A percentile compares a stretch with the other conserved stretches of the same genome.
These are phyloP conservation scores for Pocillopora damicornis DNA, from an alignment of 64 coral and sea anemone genomes.

Conservation along the genomic window DNA sequence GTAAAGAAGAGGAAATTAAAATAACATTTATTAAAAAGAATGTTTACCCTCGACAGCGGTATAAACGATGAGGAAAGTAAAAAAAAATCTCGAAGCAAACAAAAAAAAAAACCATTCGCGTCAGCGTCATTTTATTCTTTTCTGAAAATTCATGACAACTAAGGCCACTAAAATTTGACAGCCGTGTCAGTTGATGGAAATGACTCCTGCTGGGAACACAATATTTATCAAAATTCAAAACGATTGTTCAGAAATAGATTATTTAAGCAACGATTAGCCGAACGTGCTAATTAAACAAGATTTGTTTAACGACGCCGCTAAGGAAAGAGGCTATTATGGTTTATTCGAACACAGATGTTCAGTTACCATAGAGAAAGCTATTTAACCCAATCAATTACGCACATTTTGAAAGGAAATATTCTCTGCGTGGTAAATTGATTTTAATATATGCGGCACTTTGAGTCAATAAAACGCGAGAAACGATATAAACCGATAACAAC, in stretches of 20 bases:
- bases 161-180: not conserved
- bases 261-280: not conserved
- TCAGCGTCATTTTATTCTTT: not conserved
- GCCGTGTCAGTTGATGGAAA: not conserved
- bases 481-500: not conserved
- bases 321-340: not conserved
- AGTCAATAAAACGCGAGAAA: slow-evolving; percentile 29
- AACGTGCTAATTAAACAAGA: not conserved
- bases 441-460: slow-evolving; percentile 20
- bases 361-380: not conserved
- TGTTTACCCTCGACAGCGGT: not conserved
- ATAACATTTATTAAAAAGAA: no score
- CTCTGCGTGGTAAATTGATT: not conserved
- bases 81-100: not conserved
- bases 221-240: not conserved
- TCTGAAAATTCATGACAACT: not conserved
- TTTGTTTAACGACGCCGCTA: not conserved
- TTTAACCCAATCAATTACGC: slow-evolving; percentile 1
- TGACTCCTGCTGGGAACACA: not conserved
- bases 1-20: no score
- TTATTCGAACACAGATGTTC: not conserved
- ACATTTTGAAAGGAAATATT: slow-evolving; percentile 4
- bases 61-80: not conserved
- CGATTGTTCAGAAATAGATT: not conserved
- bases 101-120: not conserved